phyloP scores from a whole-genome alignment of 2,113 vertebrate genomes.

The Nannospalax galili region DNA sequence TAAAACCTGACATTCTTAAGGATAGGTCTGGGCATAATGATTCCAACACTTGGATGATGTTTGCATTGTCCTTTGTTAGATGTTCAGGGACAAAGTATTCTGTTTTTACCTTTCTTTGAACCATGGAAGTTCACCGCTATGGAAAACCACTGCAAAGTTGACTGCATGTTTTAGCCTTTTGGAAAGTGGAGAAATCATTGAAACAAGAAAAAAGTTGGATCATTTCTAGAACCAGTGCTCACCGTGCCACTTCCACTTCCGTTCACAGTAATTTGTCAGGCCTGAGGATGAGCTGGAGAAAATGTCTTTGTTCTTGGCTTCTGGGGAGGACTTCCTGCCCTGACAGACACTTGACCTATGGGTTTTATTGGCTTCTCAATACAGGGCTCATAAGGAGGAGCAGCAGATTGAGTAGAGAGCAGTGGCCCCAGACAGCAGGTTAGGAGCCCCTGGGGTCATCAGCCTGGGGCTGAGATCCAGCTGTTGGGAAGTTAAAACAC shows the following conservation, averaged over 20 bases:
- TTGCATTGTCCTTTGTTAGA: background rate
- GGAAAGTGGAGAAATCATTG: background rate
- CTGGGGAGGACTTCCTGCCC: background rate
- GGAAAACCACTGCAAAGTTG: background rate
- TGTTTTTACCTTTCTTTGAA: conserved; percentile 23
- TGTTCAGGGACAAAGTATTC: background rate
- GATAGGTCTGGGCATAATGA: background rate
- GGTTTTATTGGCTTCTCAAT: background rate
- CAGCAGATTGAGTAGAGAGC: background rate
- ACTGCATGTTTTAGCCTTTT: background rate
- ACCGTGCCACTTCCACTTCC: background rate
- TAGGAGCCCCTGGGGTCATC: background rate
- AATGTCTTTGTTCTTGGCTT: background rate
- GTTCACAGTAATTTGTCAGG: background rate
- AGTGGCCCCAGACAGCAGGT: background rate
- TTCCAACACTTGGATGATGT: background rate
- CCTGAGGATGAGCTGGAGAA: background rate
- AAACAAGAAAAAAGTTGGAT: too few relatives aligned
- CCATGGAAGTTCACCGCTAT: background rate
- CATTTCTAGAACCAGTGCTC: background rate
- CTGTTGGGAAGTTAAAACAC: background rate
- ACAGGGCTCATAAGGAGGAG: background rate
- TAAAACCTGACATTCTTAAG: background rate
- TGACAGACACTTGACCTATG: background rate
- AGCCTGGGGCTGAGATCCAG: background rate